Percentiles rank a stretch among this genome's conserved stretches.
These are phyloP conservation scores for Speoplatyrhinus poulsoni DNA, from an alignment of 2,113 vertebrate genomes.

Conservation along the genomic window DNA sequence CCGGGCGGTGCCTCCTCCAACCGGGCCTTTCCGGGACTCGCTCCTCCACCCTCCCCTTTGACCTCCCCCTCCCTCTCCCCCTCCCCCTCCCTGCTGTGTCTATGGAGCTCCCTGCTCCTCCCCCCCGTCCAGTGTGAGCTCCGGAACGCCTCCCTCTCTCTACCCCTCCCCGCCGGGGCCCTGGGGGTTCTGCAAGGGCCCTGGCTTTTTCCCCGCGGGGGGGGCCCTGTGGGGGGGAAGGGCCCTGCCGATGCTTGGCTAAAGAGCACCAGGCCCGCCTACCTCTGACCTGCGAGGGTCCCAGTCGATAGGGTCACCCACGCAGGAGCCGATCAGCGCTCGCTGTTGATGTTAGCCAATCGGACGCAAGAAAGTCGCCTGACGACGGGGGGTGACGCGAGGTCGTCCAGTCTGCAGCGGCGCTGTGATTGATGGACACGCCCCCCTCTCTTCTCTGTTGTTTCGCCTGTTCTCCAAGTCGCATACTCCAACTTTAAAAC, in stretches of 20 bases:
- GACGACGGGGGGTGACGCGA: no score
- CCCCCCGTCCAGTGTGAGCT: conserved; percentile 65
- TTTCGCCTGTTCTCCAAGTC: no score
- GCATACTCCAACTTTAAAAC: no score
- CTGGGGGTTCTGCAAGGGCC: conserved; percentile 5
- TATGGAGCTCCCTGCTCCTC: conserved; percentile 83
- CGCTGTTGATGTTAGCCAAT: no score
- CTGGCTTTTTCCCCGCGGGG: conserved; percentile 7
- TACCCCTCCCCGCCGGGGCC: not conserved
- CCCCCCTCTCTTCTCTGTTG: no score
- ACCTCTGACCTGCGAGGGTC: conserved; percentile 12
- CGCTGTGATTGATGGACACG: no score
- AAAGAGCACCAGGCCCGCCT: conserved; percentile 57
- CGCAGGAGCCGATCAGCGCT: no score
- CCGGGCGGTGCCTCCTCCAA: not conserved
- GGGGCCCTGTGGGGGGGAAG: conserved; percentile 44
- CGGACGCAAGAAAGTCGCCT: no score
- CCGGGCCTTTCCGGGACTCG: conserved; percentile 3
- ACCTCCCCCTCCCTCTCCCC: conserved; percentile 13
- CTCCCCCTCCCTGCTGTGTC: conserved; percentile 70
- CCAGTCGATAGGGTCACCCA: conserved; percentile 16
- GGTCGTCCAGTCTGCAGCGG: no score
- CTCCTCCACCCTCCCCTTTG: not conserved
- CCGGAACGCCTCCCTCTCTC: conserved; percentile 70
- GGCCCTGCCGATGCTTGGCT: conserved; percentile 59